Evolutionary conservation across 1,140 invertebrate species (phyloP).

Genomic region (Apis laboriosa): DNA sequence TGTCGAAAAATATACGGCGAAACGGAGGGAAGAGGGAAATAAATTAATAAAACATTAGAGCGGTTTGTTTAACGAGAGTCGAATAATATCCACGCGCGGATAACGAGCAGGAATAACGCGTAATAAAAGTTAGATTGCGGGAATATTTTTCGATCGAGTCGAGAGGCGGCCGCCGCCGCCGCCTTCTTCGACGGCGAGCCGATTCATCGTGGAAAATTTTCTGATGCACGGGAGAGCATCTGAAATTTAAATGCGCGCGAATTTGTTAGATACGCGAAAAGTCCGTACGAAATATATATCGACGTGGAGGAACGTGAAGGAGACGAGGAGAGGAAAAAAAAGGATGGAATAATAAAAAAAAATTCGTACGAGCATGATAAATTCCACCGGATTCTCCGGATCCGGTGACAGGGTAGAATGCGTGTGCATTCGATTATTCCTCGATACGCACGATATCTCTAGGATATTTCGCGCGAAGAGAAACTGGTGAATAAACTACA

Average conservation of each 20-base stretch:
- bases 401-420: too few species aligned
- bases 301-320: constrained; percentile 42
- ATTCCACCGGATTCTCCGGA: constrained; percentile 42
- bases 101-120: background rate
- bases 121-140: background rate
- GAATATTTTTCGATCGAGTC: constrained; percentile 8
- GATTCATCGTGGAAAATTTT: constrained; percentile 39
- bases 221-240: constrained; percentile 42
- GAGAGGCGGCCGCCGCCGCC: background rate
- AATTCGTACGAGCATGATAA: constrained; percentile 54
- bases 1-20: too few species aligned
- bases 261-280: constrained; percentile 67
- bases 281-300: constrained; percentile 55
- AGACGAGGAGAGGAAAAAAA: constrained; percentile 28
- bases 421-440: constrained; percentile 57
- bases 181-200: background rate
- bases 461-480: constrained; percentile 61
- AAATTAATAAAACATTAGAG: background rate
- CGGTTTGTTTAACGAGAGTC: background rate
- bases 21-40: background rate
- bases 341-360: constrained; percentile 19
- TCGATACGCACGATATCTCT: constrained; percentile 53
- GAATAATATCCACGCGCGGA: background rate
- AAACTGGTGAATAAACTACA: constrained; percentile 42
- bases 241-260: constrained; percentile 76